Evolutionary conservation across 2,797 vertebrate species (phyloP).

Genomic region (Eidolon dupreanum): DNA sequence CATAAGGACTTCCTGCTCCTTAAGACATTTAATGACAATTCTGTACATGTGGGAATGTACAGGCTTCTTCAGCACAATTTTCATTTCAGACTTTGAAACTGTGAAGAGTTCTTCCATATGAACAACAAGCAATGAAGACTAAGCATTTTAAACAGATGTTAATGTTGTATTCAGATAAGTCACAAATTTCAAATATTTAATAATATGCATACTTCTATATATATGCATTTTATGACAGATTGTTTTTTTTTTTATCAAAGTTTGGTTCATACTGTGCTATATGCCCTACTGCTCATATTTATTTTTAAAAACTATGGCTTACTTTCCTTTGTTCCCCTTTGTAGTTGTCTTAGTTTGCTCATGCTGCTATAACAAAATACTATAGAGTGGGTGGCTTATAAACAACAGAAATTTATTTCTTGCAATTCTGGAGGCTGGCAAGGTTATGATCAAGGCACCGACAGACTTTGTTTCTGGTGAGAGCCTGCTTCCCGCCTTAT

Average conservation of each 20-base stretch:
- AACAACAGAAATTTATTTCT: background rate
- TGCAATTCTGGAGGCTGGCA: background rate
- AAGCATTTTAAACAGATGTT: slow-evolving; percentile 5
- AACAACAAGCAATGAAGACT: background rate
- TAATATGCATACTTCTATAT: background rate
- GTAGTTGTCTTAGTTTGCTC: slow-evolving; percentile 4
- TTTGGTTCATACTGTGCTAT: background rate
- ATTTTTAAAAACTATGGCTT: background rate
- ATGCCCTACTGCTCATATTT: background rate
- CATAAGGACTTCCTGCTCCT: slow-evolving; percentile 58
- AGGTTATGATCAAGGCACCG: background rate
- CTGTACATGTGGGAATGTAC: slow-evolving; percentile 10
- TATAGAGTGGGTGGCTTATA: background rate
- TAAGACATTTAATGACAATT: slow-evolving; percentile 41
- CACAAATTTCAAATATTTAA: slow-evolving; percentile 18
- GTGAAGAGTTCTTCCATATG: slow-evolving; percentile 23
- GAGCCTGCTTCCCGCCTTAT: background rate
- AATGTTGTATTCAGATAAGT: background rate
- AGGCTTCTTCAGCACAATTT: slow-evolving; percentile 38
- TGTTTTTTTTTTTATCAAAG: slow-evolving; percentile 13
- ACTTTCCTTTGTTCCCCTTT: slow-evolving; percentile 26
- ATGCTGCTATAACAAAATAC: background rate
- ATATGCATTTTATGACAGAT: background rate
- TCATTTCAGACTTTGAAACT: slow-evolving; percentile 50
- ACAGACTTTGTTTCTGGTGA: background rate